Evolutionary conservation across 2,113 vertebrate species (phyloP).

Genomic region (Gymnorhina tibicen): DNA sequence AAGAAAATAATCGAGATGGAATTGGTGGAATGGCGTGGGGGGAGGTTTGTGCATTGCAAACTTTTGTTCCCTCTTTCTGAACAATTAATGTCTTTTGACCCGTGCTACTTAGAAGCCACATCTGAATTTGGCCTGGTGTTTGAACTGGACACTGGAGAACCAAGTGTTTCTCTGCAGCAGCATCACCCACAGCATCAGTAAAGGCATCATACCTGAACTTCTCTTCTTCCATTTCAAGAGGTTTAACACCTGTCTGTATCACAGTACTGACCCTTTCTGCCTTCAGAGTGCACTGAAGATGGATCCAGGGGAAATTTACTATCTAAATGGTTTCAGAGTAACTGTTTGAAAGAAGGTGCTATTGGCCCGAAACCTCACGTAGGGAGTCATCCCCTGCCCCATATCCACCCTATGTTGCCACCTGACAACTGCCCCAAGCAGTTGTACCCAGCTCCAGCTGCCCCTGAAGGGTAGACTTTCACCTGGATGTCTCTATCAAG

Average conservation of each 20-base stretch:
- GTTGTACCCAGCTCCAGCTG: background rate
- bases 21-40: background rate
- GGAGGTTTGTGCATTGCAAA: background rate
- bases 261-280: background rate
- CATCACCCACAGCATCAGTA: background rate
- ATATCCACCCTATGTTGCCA: background rate
- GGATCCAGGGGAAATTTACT: background rate
- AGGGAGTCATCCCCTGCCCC: background rate
- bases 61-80: background rate
- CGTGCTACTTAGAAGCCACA: fast-evolving
- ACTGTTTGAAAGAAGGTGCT: background rate
- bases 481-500: background rate
- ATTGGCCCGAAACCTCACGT: fast-evolving
- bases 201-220: background rate
- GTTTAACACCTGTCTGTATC: background rate
- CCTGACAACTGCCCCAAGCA: background rate
- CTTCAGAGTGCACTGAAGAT: background rate
- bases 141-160: background rate
- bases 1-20: background rate
- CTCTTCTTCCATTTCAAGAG: background rate
- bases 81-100: fast-evolving
- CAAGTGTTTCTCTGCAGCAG: background rate
- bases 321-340: background rate
- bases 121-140: background rate
- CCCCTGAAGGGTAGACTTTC: background rate